These are phyloP conservation scores for Desoria tigrina DNA, from an alignment of 2,888 invertebrate genomes.

Conservation along the genomic window DNA sequence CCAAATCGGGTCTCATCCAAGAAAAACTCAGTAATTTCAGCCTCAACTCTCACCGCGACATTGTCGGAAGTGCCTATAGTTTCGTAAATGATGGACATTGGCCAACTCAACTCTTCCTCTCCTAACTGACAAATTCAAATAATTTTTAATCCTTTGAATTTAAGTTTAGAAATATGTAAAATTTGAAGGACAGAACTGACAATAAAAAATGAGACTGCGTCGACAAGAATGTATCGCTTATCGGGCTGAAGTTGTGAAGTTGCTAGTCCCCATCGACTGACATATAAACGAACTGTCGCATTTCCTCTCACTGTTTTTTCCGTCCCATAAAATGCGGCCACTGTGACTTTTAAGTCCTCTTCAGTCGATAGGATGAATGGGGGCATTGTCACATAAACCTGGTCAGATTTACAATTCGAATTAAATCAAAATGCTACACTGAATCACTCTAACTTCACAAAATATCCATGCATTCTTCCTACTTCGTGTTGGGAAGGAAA, in stretches of 20 bases:
- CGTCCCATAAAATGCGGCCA: conserved; percentile 55
- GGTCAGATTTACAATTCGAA: conserved; percentile 16
- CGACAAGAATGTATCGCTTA: conserved; percentile 19
- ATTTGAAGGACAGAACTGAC: conserved; percentile 16
- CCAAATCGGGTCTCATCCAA: conserved; percentile 57
- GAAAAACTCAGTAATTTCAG: conserved; percentile 57
- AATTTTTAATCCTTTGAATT: not conserved
- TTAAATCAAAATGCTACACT: too few relatives aligned
- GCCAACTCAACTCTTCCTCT: conserved; percentile 46
- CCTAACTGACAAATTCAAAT: conserved; percentile 24
- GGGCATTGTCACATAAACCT: conserved; percentile 57
- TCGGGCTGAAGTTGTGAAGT: not conserved
- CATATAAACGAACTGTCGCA: conserved; percentile 55
- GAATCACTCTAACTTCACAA: too few relatives aligned
- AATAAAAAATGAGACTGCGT: conserved; percentile 14
- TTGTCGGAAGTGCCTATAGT: conserved; percentile 35
- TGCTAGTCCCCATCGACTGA: conserved; percentile 30
- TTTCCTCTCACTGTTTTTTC: conserved; percentile 57
- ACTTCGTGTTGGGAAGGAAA: conserved; percentile 58
- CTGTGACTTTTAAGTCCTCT: conserved; percentile 54
- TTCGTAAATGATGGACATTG: conserved; percentile 39
- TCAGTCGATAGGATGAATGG: conserved; percentile 56
- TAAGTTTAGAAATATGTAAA: too few relatives aligned
- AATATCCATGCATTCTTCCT: too few relatives aligned
- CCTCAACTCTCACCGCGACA: conserved; percentile 54